Percentiles rank a stretch among this genome's conserved stretches.
Conservation (phyloP, 2,797 vertebrate species). For the Lagocephalus sceleratus region DNA sequence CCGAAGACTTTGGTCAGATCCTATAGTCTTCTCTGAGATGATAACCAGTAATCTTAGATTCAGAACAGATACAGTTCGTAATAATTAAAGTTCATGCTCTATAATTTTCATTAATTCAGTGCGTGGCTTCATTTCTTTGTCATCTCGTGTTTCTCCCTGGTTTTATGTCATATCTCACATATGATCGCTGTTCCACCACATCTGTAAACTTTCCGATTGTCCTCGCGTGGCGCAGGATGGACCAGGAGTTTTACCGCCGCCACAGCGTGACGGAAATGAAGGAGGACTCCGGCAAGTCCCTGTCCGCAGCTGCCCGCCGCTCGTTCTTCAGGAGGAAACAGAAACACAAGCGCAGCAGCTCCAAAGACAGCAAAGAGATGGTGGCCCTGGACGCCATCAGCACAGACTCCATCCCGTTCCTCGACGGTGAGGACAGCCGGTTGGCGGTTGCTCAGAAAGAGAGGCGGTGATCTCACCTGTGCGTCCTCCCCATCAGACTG, state of each 20-base stretch:
- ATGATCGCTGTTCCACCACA: not conserved
- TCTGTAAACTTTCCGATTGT: not conserved
- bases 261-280: conserved; percentile 93
- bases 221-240: conserved; percentile 80
- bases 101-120: no score
- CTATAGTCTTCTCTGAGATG: no score
- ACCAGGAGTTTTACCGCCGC: conserved; percentile 94
- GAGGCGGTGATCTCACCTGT: not conserved
- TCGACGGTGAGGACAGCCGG: conserved; percentile 79
- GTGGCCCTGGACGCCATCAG: conserved; percentile 90
- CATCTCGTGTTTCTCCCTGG: no score
- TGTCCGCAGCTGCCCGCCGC: conserved; percentile 90
- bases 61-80: no score
- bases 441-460: not conserved
- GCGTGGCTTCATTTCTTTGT: no score
- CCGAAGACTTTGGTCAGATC: no score
- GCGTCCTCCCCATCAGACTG: conserved; percentile 77
- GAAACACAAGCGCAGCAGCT: conserved; percentile 95
- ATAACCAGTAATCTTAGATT: no score
- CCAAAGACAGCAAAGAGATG: conserved; percentile 94
- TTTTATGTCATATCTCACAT: no score
- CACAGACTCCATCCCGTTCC: conserved; percentile 91
- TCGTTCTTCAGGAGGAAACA: conserved; percentile 95
- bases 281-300: conserved; percentile 88
- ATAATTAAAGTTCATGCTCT: no score